Conservation (phyloP, 2,888 invertebrate genomes). For the Leuctra nigra region DNA sequence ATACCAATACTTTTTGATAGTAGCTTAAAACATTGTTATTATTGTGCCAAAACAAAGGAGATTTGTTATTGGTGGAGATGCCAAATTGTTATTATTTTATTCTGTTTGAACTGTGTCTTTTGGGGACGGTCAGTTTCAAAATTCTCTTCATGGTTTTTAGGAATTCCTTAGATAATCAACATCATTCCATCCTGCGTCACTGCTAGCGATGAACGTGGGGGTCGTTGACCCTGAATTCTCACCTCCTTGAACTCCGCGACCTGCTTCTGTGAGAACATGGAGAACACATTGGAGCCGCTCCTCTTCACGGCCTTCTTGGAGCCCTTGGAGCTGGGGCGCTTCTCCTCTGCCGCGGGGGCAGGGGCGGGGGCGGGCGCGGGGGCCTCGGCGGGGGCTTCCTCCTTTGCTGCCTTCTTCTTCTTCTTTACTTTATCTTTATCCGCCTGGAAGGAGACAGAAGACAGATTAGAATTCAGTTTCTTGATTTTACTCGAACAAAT, state of each 20-base stretch:
- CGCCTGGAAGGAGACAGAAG: slow-evolving; percentile 54
- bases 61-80: too few relatives aligned
- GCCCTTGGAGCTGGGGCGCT: slow-evolving; percentile 72
- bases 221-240: slow-evolving; percentile 32
- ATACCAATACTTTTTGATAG: too few relatives aligned
- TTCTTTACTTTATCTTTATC: slow-evolving; percentile 91
- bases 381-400: slow-evolving; percentile 55
- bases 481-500: too few relatives aligned
- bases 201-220: neutral
- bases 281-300: slow-evolving; percentile 92
- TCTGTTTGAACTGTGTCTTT: too few relatives aligned
- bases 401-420: slow-evolving; percentile 74
- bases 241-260: slow-evolving; percentile 95
- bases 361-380: slow-evolving; percentile 63
- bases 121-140: too few relatives aligned
- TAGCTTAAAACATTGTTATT: too few relatives aligned
- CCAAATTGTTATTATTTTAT: too few relatives aligned
- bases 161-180: neutral
- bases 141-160: too few relatives aligned
- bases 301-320: slow-evolving; percentile 76
- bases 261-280: slow-evolving; percentile 94
- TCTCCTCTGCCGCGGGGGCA: slow-evolving; percentile 51
- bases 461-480: too few relatives aligned
- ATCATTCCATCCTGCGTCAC: neutral
- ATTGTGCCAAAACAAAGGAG: too few relatives aligned